Conservation (phyloP, 2,113 vertebrate species). For the Alligator sinensis region DNA sequence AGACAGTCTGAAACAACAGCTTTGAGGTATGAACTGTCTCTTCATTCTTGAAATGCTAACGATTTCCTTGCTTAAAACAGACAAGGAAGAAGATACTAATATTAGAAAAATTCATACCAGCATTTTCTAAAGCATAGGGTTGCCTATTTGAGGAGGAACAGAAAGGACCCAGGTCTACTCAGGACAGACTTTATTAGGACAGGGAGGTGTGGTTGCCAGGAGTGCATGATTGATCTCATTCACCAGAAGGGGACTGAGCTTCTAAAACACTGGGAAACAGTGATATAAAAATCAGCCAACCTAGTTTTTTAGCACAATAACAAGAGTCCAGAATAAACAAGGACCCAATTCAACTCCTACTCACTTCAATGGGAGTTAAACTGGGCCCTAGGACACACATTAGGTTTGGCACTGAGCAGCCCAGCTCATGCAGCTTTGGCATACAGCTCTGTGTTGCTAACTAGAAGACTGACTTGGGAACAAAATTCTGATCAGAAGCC, state of each 20-base stretch:
- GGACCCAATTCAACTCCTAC: not conserved
- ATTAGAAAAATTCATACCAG: constrained; percentile 5
- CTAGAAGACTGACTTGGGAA: not conserved
- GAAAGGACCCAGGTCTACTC: not conserved
- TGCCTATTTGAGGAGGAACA: constrained; percentile 34
- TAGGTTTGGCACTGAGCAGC: not conserved
- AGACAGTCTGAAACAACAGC: not conserved
- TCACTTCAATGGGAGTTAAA: not conserved
- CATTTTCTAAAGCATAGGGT: constrained; percentile 33
- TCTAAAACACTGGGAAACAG: not conserved
- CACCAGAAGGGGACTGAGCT: not conserved
- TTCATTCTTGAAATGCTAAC: not conserved
- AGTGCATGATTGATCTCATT: not conserved
- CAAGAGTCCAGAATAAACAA: not conserved
- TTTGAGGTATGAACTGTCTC: not conserved
- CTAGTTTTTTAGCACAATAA: not conserved
- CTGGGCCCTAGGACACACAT: not conserved
- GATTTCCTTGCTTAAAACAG: constrained; percentile 22
- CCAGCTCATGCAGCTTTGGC: constrained; percentile 27
- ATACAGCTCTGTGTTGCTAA: not conserved
- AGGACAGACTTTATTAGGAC: constrained; percentile 46
- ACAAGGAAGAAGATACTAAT: constrained; percentile 20
- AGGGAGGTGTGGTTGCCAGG: constrained; percentile 9
- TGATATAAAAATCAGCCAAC: not conserved
- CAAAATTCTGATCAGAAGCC: constrained; percentile 18